Base-by-base conservation (phyloP, 1,140 invertebrate species). In the Cotesia glomerata region DNA sequence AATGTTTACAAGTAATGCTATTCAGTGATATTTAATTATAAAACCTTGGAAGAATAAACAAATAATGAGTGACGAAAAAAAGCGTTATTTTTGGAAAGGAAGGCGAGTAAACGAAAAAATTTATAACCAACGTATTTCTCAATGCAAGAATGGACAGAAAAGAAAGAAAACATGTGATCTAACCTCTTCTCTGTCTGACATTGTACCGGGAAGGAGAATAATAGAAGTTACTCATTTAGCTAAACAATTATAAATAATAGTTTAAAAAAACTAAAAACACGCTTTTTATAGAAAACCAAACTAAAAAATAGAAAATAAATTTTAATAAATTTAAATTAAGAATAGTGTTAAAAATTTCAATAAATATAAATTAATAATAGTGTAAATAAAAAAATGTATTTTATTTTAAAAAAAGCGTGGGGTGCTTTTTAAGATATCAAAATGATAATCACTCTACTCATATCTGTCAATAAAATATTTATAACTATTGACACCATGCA, bases 131-230 rank as follows among this genome's bases (percentile, higher is more conserved):
- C 52, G 59, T 62, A 62, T 62, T 62, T 16, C 59, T 62, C 59
- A 62, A 62, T 0, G 59, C 59, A 62, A 62, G 32, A 62, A 62
- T 1, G 32, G 59, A 62, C 59, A 62, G n/a, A 62, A 62, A 62
- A 62, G 59, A 62, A 34, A 34, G 59, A 34, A 34, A 62, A 9
- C 0, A 62, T 35, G 16, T 36, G 35, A 34, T 62, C 18, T 62
- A 62, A 32, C 59, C 59, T 62, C 59, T 62, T 9, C 26, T 32
- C 35, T 62, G 18, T 34, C 59, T 62, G 59, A 62, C 59, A 32
- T 62, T 9, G 32, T 62, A 62, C 59, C 4, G 32, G 59, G 59
- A 62, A 62, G 52, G 11, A 54, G 52, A 54, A 54, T 54, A 54
- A 54, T 54, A 54, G 52, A 54, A 54, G 52, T 54, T 54, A 4